Evolutionary conservation across 2,113 vertebrate genomes (phyloP).

Genomic region (Mixornis gularis): DNA sequence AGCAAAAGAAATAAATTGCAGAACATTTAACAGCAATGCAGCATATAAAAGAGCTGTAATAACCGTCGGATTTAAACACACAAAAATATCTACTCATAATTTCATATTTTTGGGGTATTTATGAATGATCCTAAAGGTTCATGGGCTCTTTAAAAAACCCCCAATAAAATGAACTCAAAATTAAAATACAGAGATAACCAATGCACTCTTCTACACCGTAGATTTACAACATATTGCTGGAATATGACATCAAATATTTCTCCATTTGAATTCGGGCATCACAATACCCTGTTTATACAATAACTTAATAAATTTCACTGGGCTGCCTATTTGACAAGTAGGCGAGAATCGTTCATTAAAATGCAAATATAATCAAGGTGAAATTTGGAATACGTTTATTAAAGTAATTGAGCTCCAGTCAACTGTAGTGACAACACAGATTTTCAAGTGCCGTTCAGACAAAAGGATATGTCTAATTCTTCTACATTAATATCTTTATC

Average conservation of each 20-base stretch:
- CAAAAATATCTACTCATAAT: neutral
- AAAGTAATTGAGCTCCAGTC: conserved; percentile 72
- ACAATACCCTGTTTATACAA: conserved; percentile 55
- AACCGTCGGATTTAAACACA: neutral
- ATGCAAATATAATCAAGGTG: conserved; percentile 70
- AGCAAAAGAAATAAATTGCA: neutral
- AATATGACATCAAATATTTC: conserved; percentile 44
- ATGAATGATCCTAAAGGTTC: neutral
- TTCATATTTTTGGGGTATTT: neutral
- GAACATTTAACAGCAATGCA: neutral
- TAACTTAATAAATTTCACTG: conserved; percentile 63
- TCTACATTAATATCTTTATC: conserved; percentile 61
- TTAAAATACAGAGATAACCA: neutral
- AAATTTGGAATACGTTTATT: conserved; percentile 74
- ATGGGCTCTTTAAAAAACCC: neutral
- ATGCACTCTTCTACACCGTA: neutral
- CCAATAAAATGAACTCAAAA: neutral
- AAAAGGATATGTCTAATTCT: conserved; percentile 57
- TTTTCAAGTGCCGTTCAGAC: conserved; percentile 63
- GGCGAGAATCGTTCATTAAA: conserved; percentile 70
- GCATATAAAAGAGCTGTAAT: neutral
- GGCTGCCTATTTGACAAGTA: conserved; percentile 66
- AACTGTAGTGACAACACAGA: conserved; percentile 70
- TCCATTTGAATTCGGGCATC: conserved; percentile 39
- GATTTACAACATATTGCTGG: neutral